Evolutionary conservation across 2,888 invertebrate species (phyloP), one percentile per base, ranked within the genome.

Genomic region (Seladonia tumulorum): DNA sequence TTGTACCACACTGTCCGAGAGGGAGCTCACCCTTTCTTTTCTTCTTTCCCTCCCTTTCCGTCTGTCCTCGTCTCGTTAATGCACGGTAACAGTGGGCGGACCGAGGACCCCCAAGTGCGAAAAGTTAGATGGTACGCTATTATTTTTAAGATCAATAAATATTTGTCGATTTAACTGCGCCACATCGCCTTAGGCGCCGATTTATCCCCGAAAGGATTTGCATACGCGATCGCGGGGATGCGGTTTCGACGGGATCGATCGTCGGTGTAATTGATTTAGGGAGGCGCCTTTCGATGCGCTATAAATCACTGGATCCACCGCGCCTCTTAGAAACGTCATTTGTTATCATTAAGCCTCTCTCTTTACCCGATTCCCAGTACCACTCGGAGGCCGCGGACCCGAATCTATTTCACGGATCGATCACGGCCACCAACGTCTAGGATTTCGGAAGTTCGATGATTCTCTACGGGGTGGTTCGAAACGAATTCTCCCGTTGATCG

Each of bases 31-130:
- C 14, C 68, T 12, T 42, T 39, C 39, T 42, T 22, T 72, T 79
- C 74, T 5, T 42, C n/a, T 22, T 12, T 22, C 39, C 8, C 39
- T 68, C 18, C 4, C 68, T 68, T 29, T n/a, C 18, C 2, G 16
- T 18, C 22, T 39, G 66, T 39, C 66, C 35, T 35, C 66, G 35
- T 75, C 82, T 86, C 86, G 86, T 87, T 87, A 86, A 81, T 66
- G 78, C 81, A 80, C 78, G 86, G 86, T 74, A 79, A 81, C 80
- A 68, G 79, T 86, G 87, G 81, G 76, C 87, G 87, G 73, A 86
- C 25, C 75, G 60, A 35, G 87, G 87, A 83, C 87, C 87, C 83
- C 87, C 87, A 87, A 87, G 87, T 87, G 87, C 83, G 87, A 87
- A 87, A 86, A 87, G 79, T 78, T 81, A 74, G 87, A 83, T 83